Percentiles rank a stretch among this genome's conserved stretches.
phyloP scores from a whole-genome alignment of 2,797 vertebrate species.

The Chaetodon trifasciatus region DNA sequence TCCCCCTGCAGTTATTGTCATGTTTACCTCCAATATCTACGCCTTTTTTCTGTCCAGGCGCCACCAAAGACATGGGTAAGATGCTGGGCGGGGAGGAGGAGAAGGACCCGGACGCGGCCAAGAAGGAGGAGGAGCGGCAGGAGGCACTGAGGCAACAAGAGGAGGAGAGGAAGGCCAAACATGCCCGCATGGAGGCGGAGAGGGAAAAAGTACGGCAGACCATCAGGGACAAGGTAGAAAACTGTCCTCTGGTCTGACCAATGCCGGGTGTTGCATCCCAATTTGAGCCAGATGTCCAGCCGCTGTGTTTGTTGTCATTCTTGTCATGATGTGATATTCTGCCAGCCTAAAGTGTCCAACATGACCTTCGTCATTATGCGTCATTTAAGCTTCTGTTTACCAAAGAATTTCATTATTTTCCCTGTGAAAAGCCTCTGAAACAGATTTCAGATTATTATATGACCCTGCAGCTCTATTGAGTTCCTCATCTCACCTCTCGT shows the following conservation, averaged over 20 bases:
- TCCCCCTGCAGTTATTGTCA: not conserved
- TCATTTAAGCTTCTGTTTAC: too few relatives aligned
- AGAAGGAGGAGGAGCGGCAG: constrained; percentile 98
- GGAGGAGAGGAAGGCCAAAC: constrained; percentile 97
- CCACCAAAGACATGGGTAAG: constrained; percentile 99
- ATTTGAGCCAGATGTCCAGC: too few relatives aligned
- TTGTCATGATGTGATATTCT: too few relatives aligned
- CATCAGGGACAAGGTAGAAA: constrained; percentile 95
- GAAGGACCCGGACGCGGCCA: constrained; percentile 97
- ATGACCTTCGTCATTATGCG: too few relatives aligned
- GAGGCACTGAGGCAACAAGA: constrained; percentile 97
- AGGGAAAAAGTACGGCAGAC: constrained; percentile 98
- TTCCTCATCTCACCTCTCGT: not conserved
- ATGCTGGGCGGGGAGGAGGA: constrained; percentile 98
- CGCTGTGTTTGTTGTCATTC: too few relatives aligned
- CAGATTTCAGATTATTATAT: too few relatives aligned
- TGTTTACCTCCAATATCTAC: not conserved
- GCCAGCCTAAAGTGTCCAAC: too few relatives aligned
- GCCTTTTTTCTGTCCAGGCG: constrained; percentile 83
- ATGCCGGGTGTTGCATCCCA: not conserved
- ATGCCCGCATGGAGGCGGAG: constrained; percentile 96
- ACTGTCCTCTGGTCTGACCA: not conserved
- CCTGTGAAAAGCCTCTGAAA: too few relatives aligned
- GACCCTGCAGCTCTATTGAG: too few relatives aligned
- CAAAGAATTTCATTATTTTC: too few relatives aligned